These are phyloP conservation scores for Acanthochromis polyacanthus DNA, from an alignment of 2,113 vertebrate species.

Conservation along the genomic window DNA sequence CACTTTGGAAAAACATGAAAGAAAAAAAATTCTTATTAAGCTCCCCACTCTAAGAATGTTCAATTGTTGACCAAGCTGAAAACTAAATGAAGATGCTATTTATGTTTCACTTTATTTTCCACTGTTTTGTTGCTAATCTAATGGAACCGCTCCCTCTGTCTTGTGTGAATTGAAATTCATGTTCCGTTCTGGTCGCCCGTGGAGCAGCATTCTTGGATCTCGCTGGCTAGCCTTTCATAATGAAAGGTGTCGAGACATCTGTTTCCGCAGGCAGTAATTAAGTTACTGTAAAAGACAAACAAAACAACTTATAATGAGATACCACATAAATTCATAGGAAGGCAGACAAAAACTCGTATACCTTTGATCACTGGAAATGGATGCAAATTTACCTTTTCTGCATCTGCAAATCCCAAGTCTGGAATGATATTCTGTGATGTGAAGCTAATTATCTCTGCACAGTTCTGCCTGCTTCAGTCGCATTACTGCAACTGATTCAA, in stretches of 20 bases:
- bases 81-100: constrained; percentile 54
- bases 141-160: constrained; percentile 25
- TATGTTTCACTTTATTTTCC: constrained; percentile 53
- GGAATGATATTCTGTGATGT: constrained; percentile 20
- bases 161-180: constrained; percentile 51
- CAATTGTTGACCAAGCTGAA: constrained; percentile 55
- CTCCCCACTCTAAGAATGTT: constrained; percentile 18
- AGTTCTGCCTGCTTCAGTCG: constrained; percentile 23
- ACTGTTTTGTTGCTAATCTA: constrained; percentile 48
- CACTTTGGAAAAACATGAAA: constrained; percentile 32
- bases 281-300: constrained; percentile 76
- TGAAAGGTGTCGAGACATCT: constrained; percentile 78
- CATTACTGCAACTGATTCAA: constrained; percentile 13
- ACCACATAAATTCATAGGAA: constrained; percentile 48
- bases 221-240: constrained; percentile 61
- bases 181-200: constrained; percentile 54
- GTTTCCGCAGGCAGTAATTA: constrained; percentile 80
- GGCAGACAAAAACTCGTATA: constrained; percentile 34
- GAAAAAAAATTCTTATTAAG: constrained; percentile 21
- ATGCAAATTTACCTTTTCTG: constrained; percentile 53
- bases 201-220: constrained; percentile 69
- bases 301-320: constrained; percentile 77
- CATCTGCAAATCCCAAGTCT: constrained; percentile 33
- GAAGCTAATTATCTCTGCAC: constrained; percentile 63
- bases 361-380: constrained; percentile 69